Base-by-base conservation (phyloP, 2,113 vertebrate species). In the Erythrocebus patas region DNA sequence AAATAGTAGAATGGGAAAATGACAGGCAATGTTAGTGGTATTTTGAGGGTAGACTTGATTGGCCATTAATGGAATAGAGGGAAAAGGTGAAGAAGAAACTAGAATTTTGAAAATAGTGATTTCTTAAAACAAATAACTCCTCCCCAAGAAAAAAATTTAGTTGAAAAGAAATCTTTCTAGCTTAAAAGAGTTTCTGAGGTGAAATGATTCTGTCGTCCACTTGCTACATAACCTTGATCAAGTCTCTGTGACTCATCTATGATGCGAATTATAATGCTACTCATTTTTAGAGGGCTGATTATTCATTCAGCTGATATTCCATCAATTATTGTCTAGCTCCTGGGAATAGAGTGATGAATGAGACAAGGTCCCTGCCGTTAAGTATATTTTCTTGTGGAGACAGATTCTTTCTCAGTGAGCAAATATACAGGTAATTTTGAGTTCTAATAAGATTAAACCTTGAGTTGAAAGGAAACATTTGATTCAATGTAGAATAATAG, bases 21-120 rank as follows among this genome's bases (percentile, higher is more conserved):
- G 22, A 7, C n/a, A 45, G 16, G 64, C 23, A 72, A 68, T 48
- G 4, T 73, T 45, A 75, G 6, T 16, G 78, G 22, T 35, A 73
- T 45, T 75, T 94, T 64, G 32, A 91, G 30, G 6, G 17, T 25
- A 81, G 32, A 6, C 8, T 78, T 89, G 22, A 55, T 30, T 84
- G 25, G 16, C 35, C 32, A 12, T 48, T 61, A 50, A 85, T 30
- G 38, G 22, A 43, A 68, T 4, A 86, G 14, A 92, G 17, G n/a
- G 30, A 90, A 45, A 75, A 88, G 13, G n/a, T 20, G 91, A 61
- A 87, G n/a, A 79, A 80, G 40, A 95, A 76, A 43, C 18, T 61
- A 66, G 48, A 96, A 48, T 81, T 93, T 90, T 93, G 12, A 93
- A 94, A 84, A 66, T 81, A 30, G 45, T 55, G 3, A 72, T 84